These are phyloP conservation scores for Indicator maculatus DNA, from an alignment of 2,113 vertebrate genomes.

Conservation along the genomic window DNA sequence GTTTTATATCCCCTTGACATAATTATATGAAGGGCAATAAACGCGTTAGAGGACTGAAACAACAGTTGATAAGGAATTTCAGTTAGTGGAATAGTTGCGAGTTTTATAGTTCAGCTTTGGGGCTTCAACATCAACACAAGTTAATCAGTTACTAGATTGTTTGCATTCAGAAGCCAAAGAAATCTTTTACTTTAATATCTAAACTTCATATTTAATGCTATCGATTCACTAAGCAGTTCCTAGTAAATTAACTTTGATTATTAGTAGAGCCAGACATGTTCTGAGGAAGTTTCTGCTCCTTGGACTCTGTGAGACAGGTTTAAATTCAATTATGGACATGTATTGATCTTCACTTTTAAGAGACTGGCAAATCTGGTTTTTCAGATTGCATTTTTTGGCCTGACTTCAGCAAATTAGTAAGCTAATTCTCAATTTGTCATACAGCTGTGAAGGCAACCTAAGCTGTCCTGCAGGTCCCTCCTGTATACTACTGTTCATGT, in stretches of 20 bases:
- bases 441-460: background rate
- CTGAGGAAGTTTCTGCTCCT: background rate
- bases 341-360: background rate
- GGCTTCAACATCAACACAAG: conserved; percentile 15
- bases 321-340: background rate
- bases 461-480: background rate
- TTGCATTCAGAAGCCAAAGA: conserved; percentile 29
- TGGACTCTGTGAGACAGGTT: background rate
- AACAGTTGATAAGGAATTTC: conserved; percentile 50
- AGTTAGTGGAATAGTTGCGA: background rate
- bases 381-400: background rate
- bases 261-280: background rate
- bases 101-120: background rate
- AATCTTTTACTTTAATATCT: background rate
- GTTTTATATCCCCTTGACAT: conserved; percentile 34
- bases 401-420: background rate
- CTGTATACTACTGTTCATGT: background rate
- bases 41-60: conserved; percentile 6
- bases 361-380: background rate
- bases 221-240: background rate
- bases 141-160: conserved; percentile 60
- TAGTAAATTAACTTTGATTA: background rate
- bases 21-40: conserved; percentile 56
- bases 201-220: background rate
- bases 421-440: background rate